Evolutionary conservation across 1,140 invertebrate genomes (phyloP), one percentile per base, ranked within the genome.

Genomic region (Conus betulinus): DNA sequence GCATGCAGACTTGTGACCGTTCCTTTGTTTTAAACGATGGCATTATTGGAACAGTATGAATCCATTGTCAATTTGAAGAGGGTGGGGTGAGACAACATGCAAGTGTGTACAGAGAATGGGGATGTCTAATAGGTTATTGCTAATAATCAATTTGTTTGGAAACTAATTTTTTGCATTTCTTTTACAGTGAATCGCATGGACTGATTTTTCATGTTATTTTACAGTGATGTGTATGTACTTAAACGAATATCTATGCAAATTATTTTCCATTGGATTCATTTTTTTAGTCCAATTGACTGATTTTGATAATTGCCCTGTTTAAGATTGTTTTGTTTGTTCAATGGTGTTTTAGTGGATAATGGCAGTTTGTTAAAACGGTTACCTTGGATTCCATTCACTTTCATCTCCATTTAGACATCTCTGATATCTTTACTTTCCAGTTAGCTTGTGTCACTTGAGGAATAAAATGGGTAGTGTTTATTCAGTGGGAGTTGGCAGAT

Each of bases 221-320:
- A 63, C 55, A 85, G 51, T 20, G 67, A n/a, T n/a, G 13, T 79
- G 7, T 71, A 71, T 57, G n/a, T 85, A 71, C 84, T 85, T 85
- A 74, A 79, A 76, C 27, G 53, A 79, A 57, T 51, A 87, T 87
- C 85, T 87, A 87, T 87, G 85, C 85, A 87, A 87, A 71, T 71
- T 71, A 71, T 71, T 71, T 71, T 71, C 67, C 67, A 71, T 71
- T 71, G 15, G 67, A 71, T 71, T 71, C 20, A 71, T 71, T 23
- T 71, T 71, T 71, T 71, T 71, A 71, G 67, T 71, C 17, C 67
- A 71, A 20, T 20, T 71, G 67, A 71, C 23, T 71, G 67, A 23
- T 71, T 71, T 71, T 71, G 67, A 71, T 71, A 20, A 71, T 71
- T 71, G 67, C 67, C 67, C 67, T 71, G 67, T 71, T 71, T 60